Base-by-base conservation (phyloP, 2,113 vertebrate species). In the Procapra przewalskii region DNA sequence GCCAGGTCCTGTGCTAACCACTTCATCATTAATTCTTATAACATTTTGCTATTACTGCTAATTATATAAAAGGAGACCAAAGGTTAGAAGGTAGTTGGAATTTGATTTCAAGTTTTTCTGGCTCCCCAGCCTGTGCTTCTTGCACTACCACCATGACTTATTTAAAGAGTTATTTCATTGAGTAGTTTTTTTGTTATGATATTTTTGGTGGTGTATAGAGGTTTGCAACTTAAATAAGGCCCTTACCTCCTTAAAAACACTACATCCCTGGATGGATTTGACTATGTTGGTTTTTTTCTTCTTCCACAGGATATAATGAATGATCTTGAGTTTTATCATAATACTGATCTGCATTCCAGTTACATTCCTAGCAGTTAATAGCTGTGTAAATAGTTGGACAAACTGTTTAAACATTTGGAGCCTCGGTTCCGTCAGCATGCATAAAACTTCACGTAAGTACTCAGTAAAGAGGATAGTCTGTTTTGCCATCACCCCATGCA, bases 281-380 rank as follows among this genome's bases (percentile, higher is more conserved):
- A 7, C 82, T 94, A 31, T 81, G 17, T 84, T 92, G 33, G 2
- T 90, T 92, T 88, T 88, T 64, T 50, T 60, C 5, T 85, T 84
- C 13, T 92, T 90, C 27, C 75, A 10, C 15, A 67, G 81, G n/a
- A 83, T 85, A 62, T 75, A 79, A 54, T 52, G 15, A 94, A 64
- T 93, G 88, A 88, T 94, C 13, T 55, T 48, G 16, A 87, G 27
- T 15, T 90, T 92, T 87, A 88, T 71, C 23, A 31, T 79, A 83
- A 59, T 77, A 82, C 11, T 54, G 29, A 71, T 60, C 55, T 96
- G 4, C 60, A 90, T 92, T 97, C 80, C 55, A 96, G 29, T 92
- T 52, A 94, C 40, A 91, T 86, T 86, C 31, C 40, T 31, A 95
- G 33, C 33, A 94, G 62, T 95, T 90, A 82, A 87, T 95, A 94